These are phyloP conservation scores for Littorina saxatilis DNA, from an alignment of 1,140 invertebrate genomes.

Conservation along the genomic window DNA sequence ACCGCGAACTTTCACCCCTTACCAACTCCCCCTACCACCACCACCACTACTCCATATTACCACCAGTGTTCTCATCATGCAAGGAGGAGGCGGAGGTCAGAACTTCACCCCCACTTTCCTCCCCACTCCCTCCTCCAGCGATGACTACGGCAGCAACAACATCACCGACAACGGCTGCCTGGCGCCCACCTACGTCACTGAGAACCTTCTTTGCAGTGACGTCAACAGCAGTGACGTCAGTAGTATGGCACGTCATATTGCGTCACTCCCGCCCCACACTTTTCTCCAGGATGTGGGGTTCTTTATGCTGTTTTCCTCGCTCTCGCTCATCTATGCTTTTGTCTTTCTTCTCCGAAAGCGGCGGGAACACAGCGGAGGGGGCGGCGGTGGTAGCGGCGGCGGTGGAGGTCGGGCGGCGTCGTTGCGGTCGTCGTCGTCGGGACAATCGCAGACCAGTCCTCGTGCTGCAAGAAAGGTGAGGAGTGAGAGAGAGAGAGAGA, in stretches of 20 bases:
- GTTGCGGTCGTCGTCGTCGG: conserved; percentile 13
- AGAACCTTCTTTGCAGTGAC: background rate
- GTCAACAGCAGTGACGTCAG: background rate
- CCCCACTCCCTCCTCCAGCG: background rate
- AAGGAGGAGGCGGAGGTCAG: conserved; percentile 21
- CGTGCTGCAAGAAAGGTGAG: conserved; percentile 22
- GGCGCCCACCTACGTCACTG: background rate
- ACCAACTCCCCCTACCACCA: too few relatives aligned
- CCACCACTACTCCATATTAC: too few relatives aligned
- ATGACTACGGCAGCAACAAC: background rate
- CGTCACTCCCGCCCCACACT: conserved; percentile 14
- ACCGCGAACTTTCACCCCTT: too few relatives aligned
- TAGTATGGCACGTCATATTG: background rate
- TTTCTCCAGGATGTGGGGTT: conserved; percentile 24
- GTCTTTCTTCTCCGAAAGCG: conserved; percentile 32
- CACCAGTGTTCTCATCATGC: background rate
- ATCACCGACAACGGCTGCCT: background rate
- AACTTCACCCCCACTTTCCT: background rate
- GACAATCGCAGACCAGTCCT: conserved; percentile 33
- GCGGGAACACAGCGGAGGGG: conserved; percentile 14
- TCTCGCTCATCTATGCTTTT: conserved; percentile 31
- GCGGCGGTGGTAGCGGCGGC: background rate
- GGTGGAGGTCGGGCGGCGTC: background rate
- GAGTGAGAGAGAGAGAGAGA: background rate
- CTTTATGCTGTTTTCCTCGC: conserved; percentile 25